phyloP scores from a whole-genome alignment of 2,888 invertebrate genomes.

The Amphipoea oculea region DNA sequence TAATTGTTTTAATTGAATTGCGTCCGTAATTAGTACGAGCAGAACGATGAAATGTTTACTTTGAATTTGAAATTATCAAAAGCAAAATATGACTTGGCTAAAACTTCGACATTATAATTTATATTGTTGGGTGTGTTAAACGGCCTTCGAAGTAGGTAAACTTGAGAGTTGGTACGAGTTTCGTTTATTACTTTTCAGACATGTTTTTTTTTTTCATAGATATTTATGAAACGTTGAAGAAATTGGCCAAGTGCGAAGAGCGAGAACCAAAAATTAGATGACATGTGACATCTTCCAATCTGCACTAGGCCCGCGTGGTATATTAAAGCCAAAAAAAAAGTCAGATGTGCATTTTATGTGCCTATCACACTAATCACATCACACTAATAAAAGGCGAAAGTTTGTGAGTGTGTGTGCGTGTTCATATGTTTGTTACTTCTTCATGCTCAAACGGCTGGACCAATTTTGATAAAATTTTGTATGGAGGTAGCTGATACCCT shows the following conservation, averaged over 20 bases:
- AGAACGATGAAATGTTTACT: constrained; percentile 1
- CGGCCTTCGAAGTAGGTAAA: neutral
- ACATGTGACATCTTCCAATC: neutral
- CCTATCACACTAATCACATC: no score
- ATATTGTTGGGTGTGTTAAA: neutral
- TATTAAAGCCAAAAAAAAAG: no score
- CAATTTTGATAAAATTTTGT: no score
- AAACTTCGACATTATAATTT: neutral
- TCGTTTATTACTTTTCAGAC: neutral
- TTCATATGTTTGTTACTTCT: no score
- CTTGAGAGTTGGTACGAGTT: neutral
- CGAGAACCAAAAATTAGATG: neutral
- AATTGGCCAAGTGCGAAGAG: neutral
- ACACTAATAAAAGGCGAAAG: no score
- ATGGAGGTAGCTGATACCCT: no score
- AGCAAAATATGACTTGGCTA: neutral
- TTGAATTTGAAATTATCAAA: constrained; percentile 9
- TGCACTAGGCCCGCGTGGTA: no score
- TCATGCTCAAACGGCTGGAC: no score
- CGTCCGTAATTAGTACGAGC: neutral
- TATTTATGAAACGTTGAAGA: neutral
- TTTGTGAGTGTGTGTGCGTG: no score
- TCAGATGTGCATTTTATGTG: no score
- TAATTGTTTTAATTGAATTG: constrained; percentile 29
- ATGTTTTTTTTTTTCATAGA: neutral